phyloP scores from a whole-genome alignment of 23 tunicate species.

The Halocynthia aurantium region DNA sequence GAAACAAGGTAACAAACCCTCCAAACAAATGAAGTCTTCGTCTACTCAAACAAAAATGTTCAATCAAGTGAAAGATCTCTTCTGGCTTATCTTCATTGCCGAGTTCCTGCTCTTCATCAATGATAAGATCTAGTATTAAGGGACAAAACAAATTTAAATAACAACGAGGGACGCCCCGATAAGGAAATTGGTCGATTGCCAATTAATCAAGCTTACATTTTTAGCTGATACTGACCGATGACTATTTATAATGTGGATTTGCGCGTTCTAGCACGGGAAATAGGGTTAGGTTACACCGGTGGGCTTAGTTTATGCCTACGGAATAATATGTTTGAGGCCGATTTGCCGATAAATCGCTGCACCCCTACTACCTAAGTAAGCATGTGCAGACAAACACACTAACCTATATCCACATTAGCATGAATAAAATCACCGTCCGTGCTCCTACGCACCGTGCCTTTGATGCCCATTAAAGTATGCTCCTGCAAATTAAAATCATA shows the following conservation, averaged over 20 bases:
- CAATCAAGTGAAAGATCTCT: slow-evolving; percentile 84
- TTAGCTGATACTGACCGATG: too few species aligned
- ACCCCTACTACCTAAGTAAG: too few species aligned
- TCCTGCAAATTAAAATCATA: slow-evolving; percentile 27
- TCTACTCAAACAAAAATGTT: slow-evolving; percentile 93
- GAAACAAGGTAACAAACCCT: slow-evolving; percentile 13
- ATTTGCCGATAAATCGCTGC: too few species aligned
- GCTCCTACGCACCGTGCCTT: slow-evolving; percentile 82
- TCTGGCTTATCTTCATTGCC: slow-evolving; percentile 94
- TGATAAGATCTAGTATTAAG: slow-evolving; percentile 56
- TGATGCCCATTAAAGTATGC: slow-evolving; percentile 96
- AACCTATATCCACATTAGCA: slow-evolving; percentile 94
- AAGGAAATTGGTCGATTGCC: too few species aligned
- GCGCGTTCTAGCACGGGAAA: too few species aligned
- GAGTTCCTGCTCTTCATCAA: slow-evolving; percentile 66
- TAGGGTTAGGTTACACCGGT: too few species aligned
- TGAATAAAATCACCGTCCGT: slow-evolving; percentile 97
- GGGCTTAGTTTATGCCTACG: too few species aligned
- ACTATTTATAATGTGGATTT: too few species aligned
- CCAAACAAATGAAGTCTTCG: slow-evolving; percentile 90
- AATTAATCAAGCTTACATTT: too few species aligned
- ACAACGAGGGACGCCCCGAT: too few species aligned
- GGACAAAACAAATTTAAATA: too few species aligned
- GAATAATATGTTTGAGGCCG: too few species aligned
- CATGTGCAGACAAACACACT: not conserved